Base-by-base conservation (phyloP, 1,140 invertebrate genomes). In the Pararge aegeria region DNA sequence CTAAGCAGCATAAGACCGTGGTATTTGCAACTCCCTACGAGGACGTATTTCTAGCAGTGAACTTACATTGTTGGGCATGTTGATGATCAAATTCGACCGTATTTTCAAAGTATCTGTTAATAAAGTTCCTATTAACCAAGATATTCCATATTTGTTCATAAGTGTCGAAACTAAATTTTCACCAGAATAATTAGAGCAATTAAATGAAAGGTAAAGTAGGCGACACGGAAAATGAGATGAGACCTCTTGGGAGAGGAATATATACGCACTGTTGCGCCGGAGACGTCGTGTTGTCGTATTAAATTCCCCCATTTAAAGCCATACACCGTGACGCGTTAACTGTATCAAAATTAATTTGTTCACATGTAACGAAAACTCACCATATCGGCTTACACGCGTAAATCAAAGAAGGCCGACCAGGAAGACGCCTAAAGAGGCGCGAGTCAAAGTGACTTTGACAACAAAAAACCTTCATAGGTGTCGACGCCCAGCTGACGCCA, bases 341-440 rank as follows among this genome's bases (percentile, higher is more conserved):
- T 46, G 18, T 46, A 40, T 16, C 5, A 10, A 46, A 46, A 19
- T 46, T 46, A 46, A 46, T 46, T 46, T 20, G 42, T 46, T 16
- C 19, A 46, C 42, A 46, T 20, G 19, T 46, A 46, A 46, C 42
- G 5, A 20, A 16, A 46, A 20, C 42, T 46, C 42, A 20, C 42
- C 42, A 20, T 59, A 75, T 84, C 76, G 56, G 44, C 73, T 84
- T 83, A 77, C 81, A 57, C 67, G 76, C 73, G 77, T 87, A 83
- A 87, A 83, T 81, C 80, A 80, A 78, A 79, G 68, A 54, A 69
- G 66, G 55, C 68, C 66, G 61, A 73, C 65, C 61, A 70, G 70
- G 70, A 72, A 70, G 72, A 70, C 57, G 57, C 58, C 67, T 69
- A 49, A 65, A n/a, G n/a, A n/a, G n/a, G n/a, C n/a, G n/a, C n/a